Evolutionary conservation across 2,888 invertebrate species (phyloP).

Genomic region (Tanypteryx hageni): DNA sequence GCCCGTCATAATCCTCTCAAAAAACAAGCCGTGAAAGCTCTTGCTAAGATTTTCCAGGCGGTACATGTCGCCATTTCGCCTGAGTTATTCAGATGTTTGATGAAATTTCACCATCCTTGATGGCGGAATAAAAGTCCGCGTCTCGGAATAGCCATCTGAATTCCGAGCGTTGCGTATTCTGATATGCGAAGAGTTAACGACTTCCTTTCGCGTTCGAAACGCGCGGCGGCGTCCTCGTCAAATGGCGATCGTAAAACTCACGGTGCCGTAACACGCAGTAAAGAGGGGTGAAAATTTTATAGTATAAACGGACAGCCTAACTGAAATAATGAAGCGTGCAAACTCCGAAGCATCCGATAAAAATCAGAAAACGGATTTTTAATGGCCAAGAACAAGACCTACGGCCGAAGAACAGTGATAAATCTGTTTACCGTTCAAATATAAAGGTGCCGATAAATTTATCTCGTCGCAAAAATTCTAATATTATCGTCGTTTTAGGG

Average conservation of each 20-base stretch:
- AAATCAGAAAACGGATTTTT: background rate
- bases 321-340: background rate
- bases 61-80: background rate
- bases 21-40: too few species aligned
- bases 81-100: background rate
- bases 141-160: background rate
- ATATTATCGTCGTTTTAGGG: too few species aligned
- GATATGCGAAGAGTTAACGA: slow-evolving; percentile 16
- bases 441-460: too few species aligned
- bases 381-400: background rate
- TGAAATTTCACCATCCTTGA: background rate
- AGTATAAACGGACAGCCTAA: background rate
- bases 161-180: background rate
- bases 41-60: too few species aligned
- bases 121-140: background rate
- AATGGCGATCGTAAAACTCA: background rate
- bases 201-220: background rate
- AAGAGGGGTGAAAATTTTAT: background rate
- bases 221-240: background rate
- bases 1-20: too few species aligned
- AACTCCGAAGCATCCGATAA: background rate
- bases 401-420: too few species aligned
- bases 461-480: too few species aligned
- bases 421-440: too few species aligned
- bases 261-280: background rate